phyloP scores from a whole-genome alignment of 2,888 invertebrate genomes.

The Trichopoda pennipes region DNA sequence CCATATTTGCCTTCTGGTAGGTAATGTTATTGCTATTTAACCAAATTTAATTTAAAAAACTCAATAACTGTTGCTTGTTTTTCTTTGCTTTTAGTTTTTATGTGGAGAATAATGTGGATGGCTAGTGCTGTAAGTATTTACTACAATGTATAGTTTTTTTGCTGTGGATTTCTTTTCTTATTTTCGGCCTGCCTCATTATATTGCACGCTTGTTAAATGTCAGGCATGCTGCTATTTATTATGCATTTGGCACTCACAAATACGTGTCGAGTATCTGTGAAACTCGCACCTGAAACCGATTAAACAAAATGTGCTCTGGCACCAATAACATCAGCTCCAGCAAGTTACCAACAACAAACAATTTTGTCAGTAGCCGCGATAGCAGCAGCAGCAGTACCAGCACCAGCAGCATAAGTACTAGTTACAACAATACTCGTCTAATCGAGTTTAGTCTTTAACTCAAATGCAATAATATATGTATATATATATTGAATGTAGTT shows the following conservation, averaged over 20 bases:
- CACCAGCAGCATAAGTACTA: not conserved
- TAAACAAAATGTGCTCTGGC: conserved; percentile 67
- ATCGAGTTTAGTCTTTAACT: conserved; percentile 14
- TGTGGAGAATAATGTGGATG: conserved; percentile 41
- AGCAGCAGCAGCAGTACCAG: conserved; percentile 19
- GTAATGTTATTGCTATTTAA: conserved; percentile 55
- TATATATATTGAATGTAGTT: conserved; percentile 54
- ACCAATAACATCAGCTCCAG: conserved; percentile 53
- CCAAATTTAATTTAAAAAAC: conserved; percentile 62
- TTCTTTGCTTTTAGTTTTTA: not conserved
- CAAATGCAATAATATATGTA: conserved; percentile 13
- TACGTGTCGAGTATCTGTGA: conserved; percentile 69
- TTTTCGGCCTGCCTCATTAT: conserved; percentile 62
- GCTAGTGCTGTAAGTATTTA: conserved; percentile 9
- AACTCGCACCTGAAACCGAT: conserved; percentile 70
- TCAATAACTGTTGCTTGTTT: conserved; percentile 55
- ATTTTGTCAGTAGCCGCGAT: conserved; percentile 19
- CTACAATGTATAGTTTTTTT: conserved; percentile 20
- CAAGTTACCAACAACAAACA: conserved; percentile 33
- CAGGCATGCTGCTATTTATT: conserved; percentile 71
- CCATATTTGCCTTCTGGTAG: conserved; percentile 53
- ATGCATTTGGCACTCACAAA: conserved; percentile 69
- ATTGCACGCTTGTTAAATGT: conserved; percentile 71
- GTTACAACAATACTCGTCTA: conserved; percentile 4
- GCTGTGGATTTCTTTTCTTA: conserved; percentile 10